These are phyloP conservation scores for Bombus affinis DNA, from an alignment of 1,140 invertebrate species.

Conservation along the genomic window DNA sequence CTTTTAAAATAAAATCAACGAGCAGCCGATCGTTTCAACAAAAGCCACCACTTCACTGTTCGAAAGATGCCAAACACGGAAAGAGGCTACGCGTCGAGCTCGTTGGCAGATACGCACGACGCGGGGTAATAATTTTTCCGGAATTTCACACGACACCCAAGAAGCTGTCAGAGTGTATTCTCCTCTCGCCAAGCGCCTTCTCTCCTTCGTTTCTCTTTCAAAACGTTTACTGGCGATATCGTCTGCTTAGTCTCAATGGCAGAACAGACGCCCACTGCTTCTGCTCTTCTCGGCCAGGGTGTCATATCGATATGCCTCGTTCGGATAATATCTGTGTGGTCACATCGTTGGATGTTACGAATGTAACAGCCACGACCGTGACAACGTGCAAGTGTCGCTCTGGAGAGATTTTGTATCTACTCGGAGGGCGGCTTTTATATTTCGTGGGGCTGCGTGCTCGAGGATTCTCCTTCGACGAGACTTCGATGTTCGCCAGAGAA, in stretches of 20 bases:
- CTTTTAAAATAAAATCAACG: no score
- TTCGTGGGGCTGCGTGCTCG: not conserved
- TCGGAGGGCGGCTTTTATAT: not conserved
- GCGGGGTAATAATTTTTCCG: constrained; percentile 24
- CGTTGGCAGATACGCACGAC: not conserved
- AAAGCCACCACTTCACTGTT: not conserved
- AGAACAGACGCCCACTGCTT: constrained; percentile 70
- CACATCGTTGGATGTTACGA: constrained; percentile 50
- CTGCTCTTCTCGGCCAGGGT: constrained; percentile 57
- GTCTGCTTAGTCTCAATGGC: constrained; percentile 72
- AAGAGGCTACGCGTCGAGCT: not conserved
- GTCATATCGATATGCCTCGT: constrained; percentile 54
- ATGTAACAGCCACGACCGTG: constrained; percentile 39
- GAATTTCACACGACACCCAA: constrained; percentile 40
- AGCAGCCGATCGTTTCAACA: no score
- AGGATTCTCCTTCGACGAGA: not conserved
- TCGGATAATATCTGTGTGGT: constrained; percentile 49
- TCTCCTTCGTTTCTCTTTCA: constrained; percentile 19
- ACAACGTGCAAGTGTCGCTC: constrained; percentile 16
- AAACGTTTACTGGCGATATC: constrained; percentile 56
- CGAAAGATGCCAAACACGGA: not conserved
- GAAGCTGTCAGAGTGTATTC: constrained; percentile 7
- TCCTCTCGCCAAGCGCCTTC: not conserved
- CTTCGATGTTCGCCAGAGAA: no score
- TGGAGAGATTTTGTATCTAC: not conserved